These are phyloP conservation scores for Tolypeutes matacus DNA, from an alignment of 2,797 vertebrate genomes.

Conservation along the genomic window DNA sequence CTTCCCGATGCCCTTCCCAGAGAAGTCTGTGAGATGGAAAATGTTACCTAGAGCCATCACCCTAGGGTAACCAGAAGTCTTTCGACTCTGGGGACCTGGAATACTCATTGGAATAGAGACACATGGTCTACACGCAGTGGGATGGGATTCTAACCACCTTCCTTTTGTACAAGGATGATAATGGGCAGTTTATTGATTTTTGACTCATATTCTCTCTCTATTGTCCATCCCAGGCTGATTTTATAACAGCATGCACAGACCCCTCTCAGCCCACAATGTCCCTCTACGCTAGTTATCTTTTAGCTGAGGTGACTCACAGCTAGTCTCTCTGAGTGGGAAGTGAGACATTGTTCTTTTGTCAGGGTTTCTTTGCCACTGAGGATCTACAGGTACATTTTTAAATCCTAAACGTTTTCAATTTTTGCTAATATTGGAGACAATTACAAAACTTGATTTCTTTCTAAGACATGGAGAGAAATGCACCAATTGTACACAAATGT, in stretches of 20 bases:
- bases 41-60: no score
- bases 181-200: not conserved
- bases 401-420: not conserved
- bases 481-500: not conserved
- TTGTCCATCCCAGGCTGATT: not conserved
- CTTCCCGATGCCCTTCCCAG: not conserved
- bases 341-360: not conserved
- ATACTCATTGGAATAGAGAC: not conserved
- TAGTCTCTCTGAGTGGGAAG: not conserved
- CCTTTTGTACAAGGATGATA: not conserved
- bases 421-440: not conserved
- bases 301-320: not conserved
- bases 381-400: not conserved
- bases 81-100: rapidly evolving
- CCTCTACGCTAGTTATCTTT: not conserved
- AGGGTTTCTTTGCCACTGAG: not conserved
- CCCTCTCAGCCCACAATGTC: not conserved
- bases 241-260: not conserved
- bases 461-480: not conserved
- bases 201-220: not conserved
- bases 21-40: no score
- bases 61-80: not conserved
- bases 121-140: not conserved
- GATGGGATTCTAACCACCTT: not conserved
- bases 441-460: not conserved